These are phyloP conservation scores for Trypoxylus dichotomus DNA, from an alignment of 1,140 invertebrate species.

Conservation along the genomic window DNA sequence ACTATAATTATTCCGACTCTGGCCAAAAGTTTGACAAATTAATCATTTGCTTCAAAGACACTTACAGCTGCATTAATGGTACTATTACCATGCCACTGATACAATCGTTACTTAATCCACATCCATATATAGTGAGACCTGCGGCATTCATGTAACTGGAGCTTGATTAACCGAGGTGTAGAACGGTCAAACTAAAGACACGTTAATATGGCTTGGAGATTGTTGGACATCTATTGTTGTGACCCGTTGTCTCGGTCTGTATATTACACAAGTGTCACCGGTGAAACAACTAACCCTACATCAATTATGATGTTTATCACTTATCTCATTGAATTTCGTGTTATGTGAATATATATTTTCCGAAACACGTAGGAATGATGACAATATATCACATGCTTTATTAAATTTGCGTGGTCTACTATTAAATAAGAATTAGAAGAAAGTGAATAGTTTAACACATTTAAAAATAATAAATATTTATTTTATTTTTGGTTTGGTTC, in stretches of 20 bases:
- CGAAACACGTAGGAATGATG: background rate
- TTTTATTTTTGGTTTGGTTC: no score
- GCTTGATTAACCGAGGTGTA: background rate
- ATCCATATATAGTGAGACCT: background rate
- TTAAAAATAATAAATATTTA: no score
- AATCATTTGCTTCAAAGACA: no score
- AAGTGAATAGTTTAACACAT: no score
- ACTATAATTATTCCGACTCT: no score
- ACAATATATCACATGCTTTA: no score
- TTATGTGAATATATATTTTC: background rate
- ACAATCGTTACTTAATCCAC: background rate
- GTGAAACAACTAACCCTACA: background rate
- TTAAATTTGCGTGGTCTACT: no score
- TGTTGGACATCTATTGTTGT: background rate
- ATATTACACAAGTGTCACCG: background rate
- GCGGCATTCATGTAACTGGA: background rate
- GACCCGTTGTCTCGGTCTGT: background rate
- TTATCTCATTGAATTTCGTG: background rate
- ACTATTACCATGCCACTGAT: no score
- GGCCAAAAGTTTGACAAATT: no score
- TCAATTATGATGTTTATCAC: background rate
- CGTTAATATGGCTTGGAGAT: background rate
- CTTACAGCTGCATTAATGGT: no score
- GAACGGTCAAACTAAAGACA: background rate
- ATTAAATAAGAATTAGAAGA: no score